Conservation (phyloP, 2,888 invertebrate species). For the Cataglyphis livida region DNA sequence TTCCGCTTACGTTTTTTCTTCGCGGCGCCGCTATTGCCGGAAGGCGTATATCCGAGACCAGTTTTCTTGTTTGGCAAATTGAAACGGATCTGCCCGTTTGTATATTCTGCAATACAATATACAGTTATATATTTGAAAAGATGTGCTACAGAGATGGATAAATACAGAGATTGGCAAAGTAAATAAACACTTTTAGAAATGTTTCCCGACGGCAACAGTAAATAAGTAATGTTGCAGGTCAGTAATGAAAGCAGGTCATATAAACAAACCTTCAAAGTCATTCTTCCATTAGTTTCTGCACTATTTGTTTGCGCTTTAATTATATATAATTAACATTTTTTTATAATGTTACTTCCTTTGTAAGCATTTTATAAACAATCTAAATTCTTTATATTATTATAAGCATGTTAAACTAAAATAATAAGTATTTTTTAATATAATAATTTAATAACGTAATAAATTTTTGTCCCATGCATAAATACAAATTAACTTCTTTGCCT, state of each 20-base stretch:
- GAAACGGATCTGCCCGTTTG: conserved; percentile 80
- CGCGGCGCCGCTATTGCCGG: conserved; percentile 86
- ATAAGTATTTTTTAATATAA: not conserved
- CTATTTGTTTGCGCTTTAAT: not conserved
- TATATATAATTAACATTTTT: not conserved
- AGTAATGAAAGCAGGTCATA: not conserved
- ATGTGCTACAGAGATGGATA: not conserved
- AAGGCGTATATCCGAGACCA: conserved; percentile 80
- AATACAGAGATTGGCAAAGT: not conserved
- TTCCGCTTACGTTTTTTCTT: conserved; percentile 93
- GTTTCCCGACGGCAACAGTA: not conserved
- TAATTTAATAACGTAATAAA: not conserved
- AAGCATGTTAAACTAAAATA: not conserved
- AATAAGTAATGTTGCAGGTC: not conserved
- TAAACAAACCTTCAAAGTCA: not conserved
- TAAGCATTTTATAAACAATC: not conserved
- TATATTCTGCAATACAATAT: conserved; percentile 52
- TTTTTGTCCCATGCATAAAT: not conserved
- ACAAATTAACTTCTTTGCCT: not conserved
- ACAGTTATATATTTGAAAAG: not conserved
- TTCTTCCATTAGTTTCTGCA: not conserved
- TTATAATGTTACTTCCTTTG: not conserved
- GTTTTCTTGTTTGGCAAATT: conserved; percentile 85
- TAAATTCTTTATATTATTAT: not conserved
- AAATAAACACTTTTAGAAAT: not conserved